Base-by-base conservation (phyloP, 2,113 vertebrate genomes). In the Caloenas nicobarica region DNA sequence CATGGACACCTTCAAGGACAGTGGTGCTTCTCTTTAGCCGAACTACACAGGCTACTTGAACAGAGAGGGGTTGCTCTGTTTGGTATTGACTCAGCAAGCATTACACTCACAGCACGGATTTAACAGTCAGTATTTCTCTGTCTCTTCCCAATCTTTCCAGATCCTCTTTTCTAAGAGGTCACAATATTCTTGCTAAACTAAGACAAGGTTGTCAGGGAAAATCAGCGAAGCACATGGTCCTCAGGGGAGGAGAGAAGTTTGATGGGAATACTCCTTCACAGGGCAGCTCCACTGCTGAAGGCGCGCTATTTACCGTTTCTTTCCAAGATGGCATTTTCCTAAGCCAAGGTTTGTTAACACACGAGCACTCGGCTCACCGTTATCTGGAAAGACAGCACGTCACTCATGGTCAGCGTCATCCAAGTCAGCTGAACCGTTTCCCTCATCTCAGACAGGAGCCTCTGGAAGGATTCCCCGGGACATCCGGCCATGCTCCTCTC, bases 381-480 rank as follows among this genome's bases (percentile, higher is more conserved):
- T 96, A 95, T 92, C 90, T 77, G 83, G 44, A 82, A 91, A 60
- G 94, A 95, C 94, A 92, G 88, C 81, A 79, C 81, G 89, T 97
- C 95, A 58, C 56, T 95, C 92, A 93, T 16, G 26, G 81, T 95
- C 95, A 97, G 76, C 21, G 2, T 95, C 96, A 95, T n/a, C 62
- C 36, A 89, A 40, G 13, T 84, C 86, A 95, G 89, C 92, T 78
- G 68, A 96, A 89, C 69, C 65, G 90, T 38, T 54, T 90, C 51
- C 51, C 34, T 88, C 13, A 7, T 46, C 65, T 82, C 74, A 87
- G 57, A 71, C 40, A 40, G n/a, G 53, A 65, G 18, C 12, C 57
- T 70, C 57, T 51, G 18, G 46, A 74, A 56, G 60, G 68, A 88
- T 73, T 73, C 69, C 90, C 36, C n/a, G 4, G 9, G 57, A 78